These are phyloP conservation scores for Mormyrus proboscirostris DNA, from an alignment of 2,797 vertebrate species.

Conservation along the genomic window DNA sequence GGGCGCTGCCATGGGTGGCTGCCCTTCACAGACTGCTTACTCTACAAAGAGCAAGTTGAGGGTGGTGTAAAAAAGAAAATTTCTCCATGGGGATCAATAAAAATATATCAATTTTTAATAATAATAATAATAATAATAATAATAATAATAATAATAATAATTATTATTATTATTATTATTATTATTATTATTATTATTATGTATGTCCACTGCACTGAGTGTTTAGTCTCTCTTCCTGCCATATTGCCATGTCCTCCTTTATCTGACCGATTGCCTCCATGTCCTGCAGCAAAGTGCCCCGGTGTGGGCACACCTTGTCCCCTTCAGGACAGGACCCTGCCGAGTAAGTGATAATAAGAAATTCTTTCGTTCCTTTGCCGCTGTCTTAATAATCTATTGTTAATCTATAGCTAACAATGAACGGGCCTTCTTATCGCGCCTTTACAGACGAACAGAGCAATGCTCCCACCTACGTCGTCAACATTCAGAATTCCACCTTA, in stretches of 20 bases:
- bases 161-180: background rate
- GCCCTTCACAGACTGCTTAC: background rate
- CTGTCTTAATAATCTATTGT: background rate
- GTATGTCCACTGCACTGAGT: background rate
- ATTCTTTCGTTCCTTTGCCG: background rate
- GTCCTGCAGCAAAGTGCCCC: background rate
- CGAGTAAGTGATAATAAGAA: background rate
- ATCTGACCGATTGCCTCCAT: background rate
- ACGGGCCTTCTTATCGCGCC: background rate
- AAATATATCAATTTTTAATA: background rate
- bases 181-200: background rate
- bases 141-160: no score
- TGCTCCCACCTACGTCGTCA: constrained; percentile 52
- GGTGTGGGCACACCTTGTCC: background rate
- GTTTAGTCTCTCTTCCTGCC: background rate
- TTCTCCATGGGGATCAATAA: background rate
- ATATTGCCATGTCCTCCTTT: background rate
- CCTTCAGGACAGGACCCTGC: background rate
- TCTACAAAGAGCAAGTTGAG: background rate
- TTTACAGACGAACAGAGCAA: constrained; percentile 22
- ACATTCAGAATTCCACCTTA: constrained; percentile 63
- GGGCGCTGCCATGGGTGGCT: background rate
- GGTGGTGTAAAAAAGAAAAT: background rate
- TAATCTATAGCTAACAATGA: background rate
- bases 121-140: no score